Evolutionary conservation across 2,888 invertebrate species (phyloP), one percentile per base, ranked within the genome.

Genomic region (Caenorhabditis sp.): DNA sequence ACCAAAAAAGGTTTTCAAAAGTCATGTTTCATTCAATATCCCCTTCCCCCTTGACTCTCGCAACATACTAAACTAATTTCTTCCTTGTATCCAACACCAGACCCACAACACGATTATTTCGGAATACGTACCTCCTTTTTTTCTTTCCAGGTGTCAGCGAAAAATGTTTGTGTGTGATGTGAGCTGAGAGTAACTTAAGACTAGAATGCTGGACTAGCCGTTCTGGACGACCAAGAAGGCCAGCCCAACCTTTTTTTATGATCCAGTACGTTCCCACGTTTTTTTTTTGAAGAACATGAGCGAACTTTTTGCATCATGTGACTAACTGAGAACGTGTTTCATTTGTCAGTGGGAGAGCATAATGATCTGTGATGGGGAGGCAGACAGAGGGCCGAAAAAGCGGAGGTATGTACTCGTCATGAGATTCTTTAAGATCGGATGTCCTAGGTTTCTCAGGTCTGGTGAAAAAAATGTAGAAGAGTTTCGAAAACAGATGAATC

Each of bases 281-380:
- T 44, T 61, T 61, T 44, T n/a, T n/a, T n/a, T n/a, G 10, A 24
- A 28, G 41, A 63, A 44, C 61, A 63, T 41, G 38, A 26, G 14
- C 19, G 12, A 63, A 38, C 24, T 63, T 26, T 24, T 41, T 7
- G 24, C 41, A n/a, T 16, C 63, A 19, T 63, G 44, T 63, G 63
- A 44, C 44, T 44, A 44, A 59, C 59, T 59, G 59, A 16, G 44
- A 63, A 44, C 44, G 44, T 63, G 63, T 63, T 63, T 63, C 44
- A 44, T 41, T 63, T 16, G 44, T 44, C 63, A 44, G 24, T 6
- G 38, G 35, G 16, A 35, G 26, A 44, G 26, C 63, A 47, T 35
- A 10, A 7, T 28, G 63, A 26, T 63, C 44, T 63, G n/a, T 44
- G 61, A 14, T 22, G 44, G 19, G n/a, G 47, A 7, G 7, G 44